Base-by-base conservation (phyloP, 2,113 vertebrate genomes). In the Elanus axillaris region DNA sequence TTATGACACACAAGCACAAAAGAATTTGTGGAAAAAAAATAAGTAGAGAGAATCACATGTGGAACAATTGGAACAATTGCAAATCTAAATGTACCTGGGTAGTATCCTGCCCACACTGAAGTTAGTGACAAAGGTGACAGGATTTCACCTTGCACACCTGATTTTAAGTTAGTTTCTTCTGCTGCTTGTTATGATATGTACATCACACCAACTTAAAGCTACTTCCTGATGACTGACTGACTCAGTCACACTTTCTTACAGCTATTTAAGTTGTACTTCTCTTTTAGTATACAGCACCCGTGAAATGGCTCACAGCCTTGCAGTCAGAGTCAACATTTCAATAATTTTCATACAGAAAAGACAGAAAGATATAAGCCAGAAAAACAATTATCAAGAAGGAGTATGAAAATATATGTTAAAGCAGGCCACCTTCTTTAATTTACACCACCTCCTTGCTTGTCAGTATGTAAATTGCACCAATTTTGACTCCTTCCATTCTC, bases 401-500 rank as follows among this genome's bases (percentile, higher is more conserved):
- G 27, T 75, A 88, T 32, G 31, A 67, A 96, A 84, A 64, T 12
- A 9, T 40, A 94, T 21, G 64, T 81, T 94, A 82, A 91, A 94
- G 52, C 60, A 92, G 83, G 69, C n/a, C 79, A 93, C 34, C 59
- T 88, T 90, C 67, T 86, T 88, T 81, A 80, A 92, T 72, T 78
- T 71, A 89, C 64, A 86, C 60, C 72, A 85, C 83, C 92, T 93
- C 66, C 79, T 72, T 78, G 20, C 83, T 94, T 86, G 79, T 94
- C 86, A 94, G 72, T 85, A 94, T 17, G 47, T 22, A 95, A 91
- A 96, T 67, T 84, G 60, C 75, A 89, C 40, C 64, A 85, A 77
- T 95, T 90, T 96, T 93, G 88, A 96, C 48, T 88, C 79, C 72
- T 74, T 93, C 60, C 69, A 93, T 81, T 90, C 86, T 84, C 92